Percentiles rank a stretch among this genome's conserved stretches.
Conservation (phyloP, 1,140 invertebrate species). For the Sweltsa coloradensis region DNA sequence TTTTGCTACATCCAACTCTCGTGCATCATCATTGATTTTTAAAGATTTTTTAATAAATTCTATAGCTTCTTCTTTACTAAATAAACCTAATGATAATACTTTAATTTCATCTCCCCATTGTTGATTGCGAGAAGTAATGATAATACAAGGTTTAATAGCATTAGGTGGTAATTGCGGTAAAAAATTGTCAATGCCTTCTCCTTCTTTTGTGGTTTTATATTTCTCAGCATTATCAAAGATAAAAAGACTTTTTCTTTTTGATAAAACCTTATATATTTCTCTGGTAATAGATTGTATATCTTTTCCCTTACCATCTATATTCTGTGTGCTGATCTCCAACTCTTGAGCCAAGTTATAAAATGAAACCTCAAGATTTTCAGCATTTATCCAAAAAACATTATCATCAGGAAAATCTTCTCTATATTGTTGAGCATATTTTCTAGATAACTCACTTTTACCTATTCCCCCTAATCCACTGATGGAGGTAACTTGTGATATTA, state of each 20-base stretch:
- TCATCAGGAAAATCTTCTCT: slow-evolving; percentile 15
- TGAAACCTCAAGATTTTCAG: slow-evolving; percentile 17
- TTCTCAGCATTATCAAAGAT: slow-evolving; percentile 20
- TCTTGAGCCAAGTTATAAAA: slow-evolving; percentile 15
- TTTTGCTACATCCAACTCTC: slow-evolving; percentile 11
- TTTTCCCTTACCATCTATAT: slow-evolving; percentile 12
- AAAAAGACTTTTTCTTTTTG: slow-evolving; percentile 16
- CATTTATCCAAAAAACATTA: slow-evolving; percentile 20
- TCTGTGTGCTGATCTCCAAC: slow-evolving; percentile 12
- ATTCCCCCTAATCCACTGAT: slow-evolving; percentile 19
- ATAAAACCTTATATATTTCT: slow-evolving; percentile 17
- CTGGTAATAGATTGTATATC: slow-evolving; percentile 11
- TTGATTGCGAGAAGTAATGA: slow-evolving; percentile 17
- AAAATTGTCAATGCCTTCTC: slow-evolving; percentile 14
- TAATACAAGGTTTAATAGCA: slow-evolving; percentile 12
- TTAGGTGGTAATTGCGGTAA: slow-evolving; percentile 8
- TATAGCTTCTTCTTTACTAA: slow-evolving; percentile 13
- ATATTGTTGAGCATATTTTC: slow-evolving; percentile 16
- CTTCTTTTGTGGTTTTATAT: slow-evolving; percentile 12
- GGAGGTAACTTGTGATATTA: slow-evolving; percentile 5
- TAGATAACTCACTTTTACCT: slow-evolving; percentile 19
- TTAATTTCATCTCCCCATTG: slow-evolving; percentile 11
- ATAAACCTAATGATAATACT: slow-evolving; percentile 8
- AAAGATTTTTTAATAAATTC: slow-evolving; percentile 16
- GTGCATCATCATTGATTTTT: slow-evolving; percentile 6